Base-by-base conservation (phyloP, 2,113 vertebrate species). In the Osmerus eperlanus region DNA sequence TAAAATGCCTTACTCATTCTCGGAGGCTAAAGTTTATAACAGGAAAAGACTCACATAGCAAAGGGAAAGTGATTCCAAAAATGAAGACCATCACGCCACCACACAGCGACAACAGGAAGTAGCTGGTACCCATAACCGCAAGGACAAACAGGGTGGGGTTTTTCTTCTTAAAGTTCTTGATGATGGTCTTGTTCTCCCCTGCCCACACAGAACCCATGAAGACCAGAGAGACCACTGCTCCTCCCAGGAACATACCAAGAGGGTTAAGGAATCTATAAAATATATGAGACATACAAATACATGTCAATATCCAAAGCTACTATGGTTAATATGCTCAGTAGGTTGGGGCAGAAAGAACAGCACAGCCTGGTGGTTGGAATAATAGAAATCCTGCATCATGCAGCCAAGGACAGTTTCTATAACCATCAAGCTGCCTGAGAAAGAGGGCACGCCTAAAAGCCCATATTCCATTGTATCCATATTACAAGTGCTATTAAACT, bases 31-130 rank as follows among this genome's bases (percentile, higher is more conserved):
- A 1, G 29, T 8, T 28, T 18, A 68, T 23, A 55, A 19, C 11
- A 36, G 1, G 14, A 4, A 19, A 13, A 67, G 9, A 96, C 96
- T 96, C 86, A 98, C 96, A 79, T 78, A 98, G 82, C 81, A 99
- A 85, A 54, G 97, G 97, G 75, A 99, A 95, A 0, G 96, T 96
- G 89, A 99, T 97, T 64, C 97, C 97, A 25, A 99, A 97, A 83
- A 98, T 90, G 78, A 99, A 98, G 77, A 99, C 95, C 95, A 97
- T 92, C 78, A 98, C 95, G 0, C 96, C 96, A 7, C 96, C 97
- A 15, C 93, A 95, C 77, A 98, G 90, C 53, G 95, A 97, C 68
- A 99, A 94, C 88, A 98, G 75, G 78, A 98, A 94, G 90, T 98
- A 98, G 86, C 96, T 99, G 68, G 93, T 92, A 76, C 92, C 71